Conservation (phyloP, 2,888 invertebrate species). For the Apamea crenata region DNA sequence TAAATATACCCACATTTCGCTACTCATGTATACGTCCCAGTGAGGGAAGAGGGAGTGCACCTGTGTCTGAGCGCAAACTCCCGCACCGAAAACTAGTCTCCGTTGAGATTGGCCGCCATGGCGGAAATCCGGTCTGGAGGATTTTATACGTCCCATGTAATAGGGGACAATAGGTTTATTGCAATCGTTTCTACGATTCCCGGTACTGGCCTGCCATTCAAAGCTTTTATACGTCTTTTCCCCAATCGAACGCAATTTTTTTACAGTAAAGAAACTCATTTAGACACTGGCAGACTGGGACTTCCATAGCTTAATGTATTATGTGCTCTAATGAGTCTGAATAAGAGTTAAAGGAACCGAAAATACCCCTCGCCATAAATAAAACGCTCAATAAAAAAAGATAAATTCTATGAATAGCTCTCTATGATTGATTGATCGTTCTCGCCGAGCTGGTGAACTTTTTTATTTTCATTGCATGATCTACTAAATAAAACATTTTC, state of each 20-base stretch:
- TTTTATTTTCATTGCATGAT: constrained; percentile 29
- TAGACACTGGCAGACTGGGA: background rate
- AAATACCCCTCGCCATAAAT: constrained; percentile 25
- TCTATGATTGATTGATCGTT: constrained; percentile 45
- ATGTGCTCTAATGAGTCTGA: background rate
- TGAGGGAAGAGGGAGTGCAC: too few species aligned
- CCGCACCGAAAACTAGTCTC: too few species aligned
- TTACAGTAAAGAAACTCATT: background rate
- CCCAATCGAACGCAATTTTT: background rate
- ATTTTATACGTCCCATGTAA: background rate
- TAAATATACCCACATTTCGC: background rate
- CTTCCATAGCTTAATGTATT: background rate
- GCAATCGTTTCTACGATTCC: background rate
- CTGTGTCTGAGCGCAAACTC: too few species aligned
- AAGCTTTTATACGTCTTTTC: background rate
- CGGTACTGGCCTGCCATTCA: background rate
- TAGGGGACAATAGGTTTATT: background rate
- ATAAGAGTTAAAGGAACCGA: constrained; percentile 1
- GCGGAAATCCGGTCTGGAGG: too few species aligned
- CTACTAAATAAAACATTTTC: constrained; percentile 23
- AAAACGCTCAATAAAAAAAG: constrained; percentile 31
- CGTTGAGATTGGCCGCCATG: too few species aligned
- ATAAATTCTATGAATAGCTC: constrained; percentile 32
- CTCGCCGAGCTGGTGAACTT: constrained; percentile 1
- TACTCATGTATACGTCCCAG: background rate